Base-by-base conservation (phyloP, 2,888 invertebrate genomes). In the Palloptera scutellata region DNA sequence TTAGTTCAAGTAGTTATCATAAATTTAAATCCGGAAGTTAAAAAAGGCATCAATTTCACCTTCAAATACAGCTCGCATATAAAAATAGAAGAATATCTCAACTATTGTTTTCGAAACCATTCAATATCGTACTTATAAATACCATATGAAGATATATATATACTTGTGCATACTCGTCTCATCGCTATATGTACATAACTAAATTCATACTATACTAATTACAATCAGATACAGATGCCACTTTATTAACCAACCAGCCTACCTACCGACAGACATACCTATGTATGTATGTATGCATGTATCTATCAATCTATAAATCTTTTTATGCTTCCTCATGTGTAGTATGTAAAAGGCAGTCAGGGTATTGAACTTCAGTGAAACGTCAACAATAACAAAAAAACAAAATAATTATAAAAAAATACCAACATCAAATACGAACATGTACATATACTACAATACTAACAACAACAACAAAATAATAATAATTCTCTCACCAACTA, bases 341-440 rank as follows among this genome's bases (percentile, higher is more conserved):
- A 30, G 20, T 40, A 10, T 55, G 55, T 40, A 55, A 15, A 57
- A 9, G 1, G n/a, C 1, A 15, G 8, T 13, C 12, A 55, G 67
- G 62, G 62, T 67, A 67, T 67, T 67, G 67, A 67, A 67, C 67
- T 67, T 63, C 67, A 59, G 53, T 58, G 41, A 52, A 59, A 59
- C 30, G 53, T 30, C 60, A 54, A 43, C 45, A 17, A 53, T 19
- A 53, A 48, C 15, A 15, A 12, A 12, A 64, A 52, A n/a, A n/a
- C n/a, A n/a, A n/a, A n/a, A n/a, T n/a, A n/a, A n/a, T n/a, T n/a
- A n/a, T n/a, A n/a, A n/a, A 59, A 10, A 15, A 52, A 42, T 17
- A 53, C 13, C 40, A 59, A 17, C 19, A 59, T 52, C 40, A 64
- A 48, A 59, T 54, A 53, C 17, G 12, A 15, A 17, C 15, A 40